These are phyloP conservation scores for Yponomeuta sedellus DNA, from an alignment of 2,888 invertebrate genomes.

Conservation along the genomic window DNA sequence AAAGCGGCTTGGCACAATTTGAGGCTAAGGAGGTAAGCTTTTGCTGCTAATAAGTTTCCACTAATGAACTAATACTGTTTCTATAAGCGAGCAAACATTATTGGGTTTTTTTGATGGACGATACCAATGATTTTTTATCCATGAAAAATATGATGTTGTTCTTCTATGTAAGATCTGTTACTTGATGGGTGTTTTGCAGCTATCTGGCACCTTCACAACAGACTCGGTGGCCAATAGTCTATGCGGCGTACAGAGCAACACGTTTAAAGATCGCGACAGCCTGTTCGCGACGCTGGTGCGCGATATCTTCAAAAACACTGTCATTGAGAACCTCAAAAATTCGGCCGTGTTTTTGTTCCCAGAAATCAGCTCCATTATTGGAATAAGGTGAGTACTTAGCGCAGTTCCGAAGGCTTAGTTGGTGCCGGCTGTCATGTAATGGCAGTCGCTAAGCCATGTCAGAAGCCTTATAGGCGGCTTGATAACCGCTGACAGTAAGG, in stretches of 20 bases:
- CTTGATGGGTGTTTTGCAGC: constrained; percentile 18
- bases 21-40: constrained; percentile 22
- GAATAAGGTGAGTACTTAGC: constrained; percentile 10
- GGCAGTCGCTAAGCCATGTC: no score
- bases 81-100: no score
- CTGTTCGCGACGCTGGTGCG: constrained; percentile 22
- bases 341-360: constrained; percentile 13
- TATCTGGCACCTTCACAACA: constrained; percentile 24
- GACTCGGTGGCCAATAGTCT: constrained; percentile 26
- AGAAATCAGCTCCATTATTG: not conserved
- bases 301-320: constrained; percentile 20
- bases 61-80: no score
- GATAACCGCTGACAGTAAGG: no score
- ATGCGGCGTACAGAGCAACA: constrained; percentile 24
- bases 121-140: no score
- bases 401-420: no score
- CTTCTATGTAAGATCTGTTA: no score
- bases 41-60: no score
- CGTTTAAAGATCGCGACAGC: constrained; percentile 22
- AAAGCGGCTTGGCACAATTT: constrained; percentile 4
- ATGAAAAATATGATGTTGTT: no score
- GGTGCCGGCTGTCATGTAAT: no score
- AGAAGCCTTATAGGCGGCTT: no score
- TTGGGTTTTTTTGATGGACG: no score
- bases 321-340: constrained; percentile 19